A percentile compares a stretch with the other conserved stretches of the same genome.
Evolutionary conservation across 2,797 vertebrate species (phyloP).

Genomic region (Sebastes oblongus): DNA sequence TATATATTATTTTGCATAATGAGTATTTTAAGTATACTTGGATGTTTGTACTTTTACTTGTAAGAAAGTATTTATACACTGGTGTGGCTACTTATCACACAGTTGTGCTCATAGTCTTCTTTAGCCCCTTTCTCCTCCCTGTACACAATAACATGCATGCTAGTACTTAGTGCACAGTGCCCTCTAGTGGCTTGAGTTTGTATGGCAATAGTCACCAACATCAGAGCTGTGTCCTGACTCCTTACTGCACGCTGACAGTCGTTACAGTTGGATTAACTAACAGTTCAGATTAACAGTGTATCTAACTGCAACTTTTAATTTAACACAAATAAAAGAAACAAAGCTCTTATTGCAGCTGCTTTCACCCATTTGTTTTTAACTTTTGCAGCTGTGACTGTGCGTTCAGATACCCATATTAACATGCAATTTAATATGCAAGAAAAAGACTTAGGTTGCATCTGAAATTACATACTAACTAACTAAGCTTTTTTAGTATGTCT

Average conservation of each 20-base stretch:
- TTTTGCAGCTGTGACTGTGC: not conserved
- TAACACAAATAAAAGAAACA: not conserved
- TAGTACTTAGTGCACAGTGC: constrained; percentile 42
- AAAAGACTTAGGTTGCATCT: too few relatives aligned
- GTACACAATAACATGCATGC: not conserved
- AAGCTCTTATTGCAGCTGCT: not conserved
- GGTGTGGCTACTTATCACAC: not conserved
- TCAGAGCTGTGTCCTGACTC: not conserved
- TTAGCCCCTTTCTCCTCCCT: too few relatives aligned
- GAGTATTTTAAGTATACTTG: too few relatives aligned
- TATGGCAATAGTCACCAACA: not conserved
- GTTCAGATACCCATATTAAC: too few relatives aligned
- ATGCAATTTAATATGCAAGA: too few relatives aligned
- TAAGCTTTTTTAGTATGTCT: too few relatives aligned
- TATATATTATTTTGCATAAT: too few relatives aligned
- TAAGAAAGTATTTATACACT: too few relatives aligned
- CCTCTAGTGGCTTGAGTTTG: constrained; percentile 53
- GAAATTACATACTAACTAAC: too few relatives aligned
- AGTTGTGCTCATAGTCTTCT: not conserved
- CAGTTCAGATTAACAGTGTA: too few relatives aligned
- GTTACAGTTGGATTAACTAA: too few relatives aligned
- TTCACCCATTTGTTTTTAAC: not conserved
- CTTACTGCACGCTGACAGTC: not conserved
- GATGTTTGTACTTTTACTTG: too few relatives aligned
- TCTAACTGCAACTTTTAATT: not conserved